Evolutionary conservation across 2,888 invertebrate genomes (phyloP), one percentile per base, ranked within the genome.

Genomic region (Rotaria socialis): DNA sequence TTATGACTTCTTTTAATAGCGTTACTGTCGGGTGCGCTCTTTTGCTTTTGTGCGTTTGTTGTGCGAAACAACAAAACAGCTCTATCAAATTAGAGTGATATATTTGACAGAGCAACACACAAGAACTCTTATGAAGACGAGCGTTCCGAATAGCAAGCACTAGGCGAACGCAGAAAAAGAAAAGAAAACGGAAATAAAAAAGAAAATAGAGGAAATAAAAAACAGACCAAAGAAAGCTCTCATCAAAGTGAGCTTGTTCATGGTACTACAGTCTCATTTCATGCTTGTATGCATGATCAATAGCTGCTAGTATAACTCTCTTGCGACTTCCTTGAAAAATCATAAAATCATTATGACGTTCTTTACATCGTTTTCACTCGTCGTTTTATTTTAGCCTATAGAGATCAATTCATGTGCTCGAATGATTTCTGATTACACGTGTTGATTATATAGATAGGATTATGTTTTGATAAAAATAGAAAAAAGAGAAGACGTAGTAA

Each of bases 51-150:
- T 67, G 67, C 35, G 16, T 35, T 67, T 27, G 67, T 67, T 67
- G 67, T 67, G 67, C 67, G 35, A 35, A 67, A 67, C 67, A 67
- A 67, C 67, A 67, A 67, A 67, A 67, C 67, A 67, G 67, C 35
- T 67, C 35, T 67, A 67, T 67, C 67, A 35, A 67, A 67, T 67
- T 67, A 67, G 67, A 67, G 67, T 41, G 67, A 67, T 67, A 67
- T 67, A 67, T 67, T 67, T 41, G 67, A 67, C 67, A 67, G 67
- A 67, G 7, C 11, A 19, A 11, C 67, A 11, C 67, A 67, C 67
- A 67, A 67, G 67, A 35, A 67, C 35, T 67, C 67, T 16, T 35
- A 67, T 41, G 14, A 67, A 67, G 67, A 67, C 35, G 35, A 35
- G 1, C 16, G 67, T 35, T 67, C 19, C 35, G 27, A 67, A 35